phyloP scores from a whole-genome alignment of 2,888 invertebrate species.

The Chaetogeoica ovagalla region DNA sequence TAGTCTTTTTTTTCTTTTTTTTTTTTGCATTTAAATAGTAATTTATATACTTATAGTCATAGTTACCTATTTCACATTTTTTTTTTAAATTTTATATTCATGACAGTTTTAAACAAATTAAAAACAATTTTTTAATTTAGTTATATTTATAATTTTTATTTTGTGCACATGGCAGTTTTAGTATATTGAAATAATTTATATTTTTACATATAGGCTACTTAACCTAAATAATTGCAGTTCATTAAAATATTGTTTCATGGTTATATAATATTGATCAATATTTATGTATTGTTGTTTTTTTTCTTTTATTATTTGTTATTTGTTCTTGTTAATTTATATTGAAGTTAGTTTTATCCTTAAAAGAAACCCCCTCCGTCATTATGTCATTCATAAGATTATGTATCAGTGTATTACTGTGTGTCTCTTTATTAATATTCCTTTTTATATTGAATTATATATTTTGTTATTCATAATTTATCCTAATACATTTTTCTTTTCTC shows the following conservation, averaged over 20 bases:
- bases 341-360: not conserved
- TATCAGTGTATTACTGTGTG: no score
- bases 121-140: slow-evolving; percentile 27
- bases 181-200: slow-evolving; percentile 14
- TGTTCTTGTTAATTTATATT: slow-evolving; percentile 4
- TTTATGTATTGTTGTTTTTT: slow-evolving; percentile 21
- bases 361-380: no score
- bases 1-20: slow-evolving; percentile 9
- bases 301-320: slow-evolving; percentile 22
- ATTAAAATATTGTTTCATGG: slow-evolving; percentile 38
- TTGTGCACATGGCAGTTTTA: slow-evolving; percentile 30
- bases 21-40: slow-evolving; percentile 2
- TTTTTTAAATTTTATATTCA: slow-evolving; percentile 12
- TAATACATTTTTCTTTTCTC: no score
- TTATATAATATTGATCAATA: slow-evolving; percentile 38
- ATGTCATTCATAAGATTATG: no score
- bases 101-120: slow-evolving; percentile 17
- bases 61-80: slow-evolving; percentile 26
- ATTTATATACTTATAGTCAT: slow-evolving; percentile 20
- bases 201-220: slow-evolving; percentile 19
- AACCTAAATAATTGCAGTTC: slow-evolving; percentile 24
- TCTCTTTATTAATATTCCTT: no score
- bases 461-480: no score
- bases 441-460: no score
- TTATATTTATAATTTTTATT: slow-evolving; percentile 27